Evolutionary conservation across 2,113 vertebrate genomes (phyloP).

Genomic region (Labrus mixtus): DNA sequence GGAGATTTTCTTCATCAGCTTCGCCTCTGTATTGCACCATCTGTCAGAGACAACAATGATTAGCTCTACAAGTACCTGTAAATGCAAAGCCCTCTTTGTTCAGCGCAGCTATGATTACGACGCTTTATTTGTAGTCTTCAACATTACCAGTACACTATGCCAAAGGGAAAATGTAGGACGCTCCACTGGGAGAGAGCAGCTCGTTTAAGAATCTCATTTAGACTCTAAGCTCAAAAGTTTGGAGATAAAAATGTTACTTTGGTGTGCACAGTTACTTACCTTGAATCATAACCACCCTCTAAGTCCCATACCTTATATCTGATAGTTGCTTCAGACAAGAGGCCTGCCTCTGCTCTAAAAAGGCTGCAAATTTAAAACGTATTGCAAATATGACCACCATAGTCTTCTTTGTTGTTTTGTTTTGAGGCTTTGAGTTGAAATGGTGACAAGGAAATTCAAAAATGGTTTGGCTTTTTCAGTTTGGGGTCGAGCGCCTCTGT

Average conservation of each 20-base stretch:
- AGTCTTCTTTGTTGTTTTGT: not conserved
- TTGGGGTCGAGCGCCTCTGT: too few relatives aligned
- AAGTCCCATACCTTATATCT: too few relatives aligned
- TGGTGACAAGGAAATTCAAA: not conserved
- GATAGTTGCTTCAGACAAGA: not conserved
- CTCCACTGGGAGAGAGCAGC: not conserved
- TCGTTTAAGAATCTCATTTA: conserved; percentile 25
- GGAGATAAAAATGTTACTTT: not conserved
- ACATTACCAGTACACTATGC: not conserved
- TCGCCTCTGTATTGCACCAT: conserved; percentile 58
- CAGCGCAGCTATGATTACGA: conserved; percentile 2
- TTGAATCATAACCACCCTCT: conserved; percentile 1
- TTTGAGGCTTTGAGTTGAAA: not conserved
- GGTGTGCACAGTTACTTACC: not conserved
- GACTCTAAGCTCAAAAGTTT: conserved; percentile 5
- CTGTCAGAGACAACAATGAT: conserved; percentile 64
- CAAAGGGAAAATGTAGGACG: conserved; percentile 1
- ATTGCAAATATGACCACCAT: not conserved
- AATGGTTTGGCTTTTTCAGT: too few relatives aligned
- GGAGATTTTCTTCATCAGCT: conserved; percentile 63
- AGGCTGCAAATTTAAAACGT: not conserved
- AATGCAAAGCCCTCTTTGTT: conserved; percentile 35
- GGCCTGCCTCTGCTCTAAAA: not conserved
- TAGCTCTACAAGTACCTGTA: conserved; percentile 49
- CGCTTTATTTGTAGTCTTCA: conserved; percentile 12